Conservation (phyloP, 1,140 invertebrate genomes). For the Temnothorax nylanderi region DNA sequence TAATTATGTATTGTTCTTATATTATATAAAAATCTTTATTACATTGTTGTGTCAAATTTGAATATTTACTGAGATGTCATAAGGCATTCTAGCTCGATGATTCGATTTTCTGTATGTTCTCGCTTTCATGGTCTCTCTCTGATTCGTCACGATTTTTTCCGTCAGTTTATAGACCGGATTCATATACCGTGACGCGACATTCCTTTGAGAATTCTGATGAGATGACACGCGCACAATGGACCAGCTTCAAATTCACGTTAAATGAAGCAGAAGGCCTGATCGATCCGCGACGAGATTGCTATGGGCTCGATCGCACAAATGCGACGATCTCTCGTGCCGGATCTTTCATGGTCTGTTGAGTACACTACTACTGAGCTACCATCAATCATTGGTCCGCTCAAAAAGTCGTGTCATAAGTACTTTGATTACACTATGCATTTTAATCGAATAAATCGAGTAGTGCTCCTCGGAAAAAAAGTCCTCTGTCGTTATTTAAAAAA, state of each 20-base stretch:
- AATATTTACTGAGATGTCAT: background rate
- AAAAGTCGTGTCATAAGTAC: background rate
- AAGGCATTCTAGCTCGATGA: too few relatives aligned
- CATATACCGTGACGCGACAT: constrained; percentile 2
- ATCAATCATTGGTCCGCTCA: constrained; percentile 21
- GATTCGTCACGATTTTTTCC: background rate
- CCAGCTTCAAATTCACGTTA: constrained; percentile 5
- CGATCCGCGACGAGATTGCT: background rate
- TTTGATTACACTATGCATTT: background rate
- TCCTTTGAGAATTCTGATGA: constrained; percentile 32
- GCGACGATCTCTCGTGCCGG: background rate
- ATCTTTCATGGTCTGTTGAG: constrained; percentile 5
- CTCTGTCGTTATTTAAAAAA: background rate
- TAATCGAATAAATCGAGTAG: background rate
- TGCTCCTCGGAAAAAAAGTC: background rate
- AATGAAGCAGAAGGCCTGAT: constrained; percentile 24
- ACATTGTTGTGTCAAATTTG: background rate
- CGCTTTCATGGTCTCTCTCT: background rate
- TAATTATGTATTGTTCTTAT: background rate
- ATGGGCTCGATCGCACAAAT: background rate
- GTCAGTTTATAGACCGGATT: background rate
- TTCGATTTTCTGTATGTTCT: background rate
- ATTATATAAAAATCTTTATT: background rate
- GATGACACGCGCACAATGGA: constrained; percentile 14
- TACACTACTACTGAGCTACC: background rate